phyloP scores from a whole-genome alignment of 2,888 invertebrate genomes.

The Ptychoptera contaminata region DNA sequence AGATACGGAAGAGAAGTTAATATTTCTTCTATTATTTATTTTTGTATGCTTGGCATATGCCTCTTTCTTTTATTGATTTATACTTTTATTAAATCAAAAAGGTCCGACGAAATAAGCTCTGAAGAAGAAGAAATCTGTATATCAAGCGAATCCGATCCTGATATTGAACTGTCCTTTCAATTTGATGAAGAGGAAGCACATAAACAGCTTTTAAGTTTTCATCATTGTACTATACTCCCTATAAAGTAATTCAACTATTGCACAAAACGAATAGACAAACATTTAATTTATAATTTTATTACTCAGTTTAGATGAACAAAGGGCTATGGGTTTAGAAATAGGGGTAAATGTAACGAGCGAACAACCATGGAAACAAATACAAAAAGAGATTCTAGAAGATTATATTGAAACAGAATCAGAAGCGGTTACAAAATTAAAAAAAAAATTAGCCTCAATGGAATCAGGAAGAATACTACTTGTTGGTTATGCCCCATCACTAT shows the following conservation, averaged over 20 bases:
- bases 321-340: conserved; percentile 40
- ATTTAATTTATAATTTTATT: conserved; percentile 1
- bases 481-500: conserved; percentile 50
- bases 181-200: conserved; percentile 8
- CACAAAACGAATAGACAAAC: not conserved
- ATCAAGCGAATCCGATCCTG: conserved; percentile 2
- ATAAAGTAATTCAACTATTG: conserved; percentile 1
- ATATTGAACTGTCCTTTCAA: conserved; percentile 3
- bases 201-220: conserved; percentile 1
- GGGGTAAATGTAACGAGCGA: conserved; percentile 55
- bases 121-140: too few species aligned
- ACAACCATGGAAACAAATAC: conserved; percentile 53
- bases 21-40: too few species aligned
- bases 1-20: too few species aligned
- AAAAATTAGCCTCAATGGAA: conserved; percentile 24
- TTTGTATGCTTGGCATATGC: too few species aligned
- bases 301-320: conserved; percentile 19
- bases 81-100: too few species aligned
- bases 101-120: too few species aligned
- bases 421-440: conserved; percentile 30
- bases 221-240: conserved; percentile 3
- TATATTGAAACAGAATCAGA: conserved; percentile 34
- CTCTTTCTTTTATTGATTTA: too few species aligned
- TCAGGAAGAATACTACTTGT: conserved; percentile 36
- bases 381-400: conserved; percentile 44